phyloP scores from a whole-genome alignment of 2,113 vertebrate genomes.

The Megaptera novaeangliae region DNA sequence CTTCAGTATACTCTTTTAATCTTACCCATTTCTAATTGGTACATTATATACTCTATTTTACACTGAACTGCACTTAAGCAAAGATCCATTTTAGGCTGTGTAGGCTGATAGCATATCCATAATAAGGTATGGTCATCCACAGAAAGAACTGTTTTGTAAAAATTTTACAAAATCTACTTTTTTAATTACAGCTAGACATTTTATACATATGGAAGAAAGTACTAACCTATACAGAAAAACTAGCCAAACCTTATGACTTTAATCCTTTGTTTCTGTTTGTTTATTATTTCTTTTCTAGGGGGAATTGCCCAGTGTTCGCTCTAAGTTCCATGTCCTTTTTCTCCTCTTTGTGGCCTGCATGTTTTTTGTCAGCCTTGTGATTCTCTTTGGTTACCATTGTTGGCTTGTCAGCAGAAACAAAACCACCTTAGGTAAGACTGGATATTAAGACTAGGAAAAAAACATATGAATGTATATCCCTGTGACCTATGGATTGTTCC shows the following conservation, averaged over 20 bases:
- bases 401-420: slow-evolving; percentile 96
- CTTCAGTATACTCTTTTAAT: neutral
- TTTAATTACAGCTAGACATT: neutral
- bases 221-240: neutral
- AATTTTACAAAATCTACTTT: neutral
- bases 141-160: slow-evolving; percentile 29
- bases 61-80: neutral
- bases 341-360: slow-evolving; percentile 97
- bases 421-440: slow-evolving; percentile 93
- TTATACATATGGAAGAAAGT: slow-evolving; percentile 18
- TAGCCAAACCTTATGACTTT: neutral
- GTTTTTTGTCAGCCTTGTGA: slow-evolving; percentile 98
- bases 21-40: slow-evolving; percentile 21
- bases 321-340: slow-evolving; percentile 97
- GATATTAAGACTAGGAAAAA: slow-evolving; percentile 10
- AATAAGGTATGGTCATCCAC: neutral
- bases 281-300: slow-evolving; percentile 82
- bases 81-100: slow-evolving; percentile 10
- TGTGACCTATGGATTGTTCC: neutral
- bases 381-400: slow-evolving; percentile 97
- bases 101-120: neutral
- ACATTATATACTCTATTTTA: neutral
- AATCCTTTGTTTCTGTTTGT: slow-evolving; percentile 51
- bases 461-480: neutral
- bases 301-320: slow-evolving; percentile 88